Base-by-base conservation (phyloP, 2,797 vertebrate genomes). In the Periparus ater region DNA sequence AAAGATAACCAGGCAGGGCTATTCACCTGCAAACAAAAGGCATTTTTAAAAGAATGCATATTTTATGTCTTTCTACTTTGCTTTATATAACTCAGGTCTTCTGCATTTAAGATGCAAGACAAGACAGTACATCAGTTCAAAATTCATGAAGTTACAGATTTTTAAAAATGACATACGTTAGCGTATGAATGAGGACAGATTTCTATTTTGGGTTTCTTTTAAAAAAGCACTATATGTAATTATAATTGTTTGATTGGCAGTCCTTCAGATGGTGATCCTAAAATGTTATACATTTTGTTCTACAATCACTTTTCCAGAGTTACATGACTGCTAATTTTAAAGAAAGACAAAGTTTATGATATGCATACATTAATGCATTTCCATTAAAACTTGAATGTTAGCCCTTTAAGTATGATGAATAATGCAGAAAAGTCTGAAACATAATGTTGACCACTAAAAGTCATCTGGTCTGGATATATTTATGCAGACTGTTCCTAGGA, bases 211-310 rank as follows among this genome's bases (percentile, higher is more conserved):
- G 62, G 83, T 92, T 97, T 95, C 75, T 95, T 97, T 96, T 86
- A 61, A 87, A 82, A 76, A 87, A 81, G 77, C 58, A 95, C 89
- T 96, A 93, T 97, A 81, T 94, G 32, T 94, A 96, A 97, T 97
- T 98, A 94, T 76, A 95, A 93, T 93, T 93, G 94, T 85, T 91
- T 98, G 97, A 97, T 96, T 98, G 96, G 89, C 95, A 97, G 92
- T 91, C 60, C 50, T 95, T 98, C 83, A 93, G 85, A 83, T 73
- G 70, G 85, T 95, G 91, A 95, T 96, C 97, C 97, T 54, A 93
- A 94, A 96, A 93, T 5, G 50, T 95, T 97, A 91, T 61, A 63
- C 60, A 85, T 85, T 96, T 97, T 96, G 73, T 96, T 96, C 88
- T 78, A 71, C 85, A 96, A 63, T 93, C 82, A 21, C 29, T 95